These are phyloP conservation scores for Allolobophora icterica DNA, from an alignment of 2,888 invertebrate species.

Conservation along the genomic window DNA sequence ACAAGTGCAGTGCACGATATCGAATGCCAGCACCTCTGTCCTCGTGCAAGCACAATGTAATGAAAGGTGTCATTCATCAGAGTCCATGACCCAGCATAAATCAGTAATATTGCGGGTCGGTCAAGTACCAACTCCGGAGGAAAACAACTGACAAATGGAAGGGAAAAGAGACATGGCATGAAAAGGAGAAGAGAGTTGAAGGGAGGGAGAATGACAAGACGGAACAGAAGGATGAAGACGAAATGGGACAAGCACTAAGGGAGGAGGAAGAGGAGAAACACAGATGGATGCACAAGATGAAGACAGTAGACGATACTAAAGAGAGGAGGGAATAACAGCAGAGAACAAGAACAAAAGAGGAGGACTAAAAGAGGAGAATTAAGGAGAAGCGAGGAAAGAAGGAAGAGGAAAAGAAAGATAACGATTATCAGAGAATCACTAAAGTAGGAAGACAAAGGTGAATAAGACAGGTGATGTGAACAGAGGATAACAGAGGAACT, in stretches of 20 bases:
- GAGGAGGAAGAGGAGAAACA: background rate
- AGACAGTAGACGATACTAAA: background rate
- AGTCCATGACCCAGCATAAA: background rate
- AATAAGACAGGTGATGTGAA: too few relatives aligned
- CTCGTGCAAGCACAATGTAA: background rate
- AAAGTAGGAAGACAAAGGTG: too few relatives aligned
- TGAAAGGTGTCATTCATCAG: background rate
- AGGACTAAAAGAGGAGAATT: background rate
- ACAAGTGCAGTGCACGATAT: background rate
- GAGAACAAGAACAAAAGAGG: background rate
- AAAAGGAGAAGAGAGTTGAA: background rate
- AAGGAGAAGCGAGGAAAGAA: too few relatives aligned
- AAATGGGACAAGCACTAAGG: background rate
- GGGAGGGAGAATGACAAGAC: background rate
- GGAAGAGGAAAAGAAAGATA: too few relatives aligned
- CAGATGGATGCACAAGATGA: background rate
- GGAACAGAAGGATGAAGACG: background rate
- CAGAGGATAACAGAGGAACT: background rate
- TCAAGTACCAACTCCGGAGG: background rate
- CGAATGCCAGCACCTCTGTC: background rate
- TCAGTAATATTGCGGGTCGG: background rate
- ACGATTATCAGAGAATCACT: too few relatives aligned
- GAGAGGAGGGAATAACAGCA: background rate
- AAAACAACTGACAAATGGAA: background rate
- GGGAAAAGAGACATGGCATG: background rate